Base-by-base conservation (phyloP, 2,888 invertebrate species). In the Celastrina argiolus region DNA sequence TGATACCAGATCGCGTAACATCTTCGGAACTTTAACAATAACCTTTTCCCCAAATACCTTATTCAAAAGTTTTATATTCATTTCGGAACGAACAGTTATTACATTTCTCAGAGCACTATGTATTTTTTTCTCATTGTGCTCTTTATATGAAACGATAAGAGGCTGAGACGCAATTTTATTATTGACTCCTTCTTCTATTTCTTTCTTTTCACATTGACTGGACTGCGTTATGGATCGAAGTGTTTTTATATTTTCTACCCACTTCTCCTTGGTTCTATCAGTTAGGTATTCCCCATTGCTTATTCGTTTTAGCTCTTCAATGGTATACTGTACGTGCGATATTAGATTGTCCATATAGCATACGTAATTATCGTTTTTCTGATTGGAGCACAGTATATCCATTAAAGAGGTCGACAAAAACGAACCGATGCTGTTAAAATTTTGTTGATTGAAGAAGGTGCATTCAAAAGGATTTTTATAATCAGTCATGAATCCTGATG, bases 211-310 rank as follows among this genome's bases (percentile, higher is more conserved):
- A 3, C 51, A 39, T 7, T 72, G 65, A 5, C 73, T 71, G 0
- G 80, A 4, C 22, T 51, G 12, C 22, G 22, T 1, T 51, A 10
- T 51, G 22, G 22, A 5, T 22, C 12, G 4, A 6, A 26, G 0
- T 51, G 14, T 10, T 26, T 26, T 22, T 1, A 16, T 4, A 22
- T 22, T 77, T 73, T 86, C 83, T 61, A 74, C 80, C 91, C 91
- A 91, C 71, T 85, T 90, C 69, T 87, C 81, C 72, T 84, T 89
- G n/a, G 80, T 87, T 74, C 74, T 84, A 1, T 87, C 88, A 2
- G 88, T 88, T 67, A 91, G 78, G 70, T 84, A 91, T 69, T 91
- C 91, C 1, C 91, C 91, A 66, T 91, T 88, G 69, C 89, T 89
- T 26, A 91, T 90, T 16, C 88, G 82, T 72, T 86, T 89, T n/a